Conservation (phyloP, 92 coral and sea anemone species). For the Palythoa heliodiscus region DNA sequence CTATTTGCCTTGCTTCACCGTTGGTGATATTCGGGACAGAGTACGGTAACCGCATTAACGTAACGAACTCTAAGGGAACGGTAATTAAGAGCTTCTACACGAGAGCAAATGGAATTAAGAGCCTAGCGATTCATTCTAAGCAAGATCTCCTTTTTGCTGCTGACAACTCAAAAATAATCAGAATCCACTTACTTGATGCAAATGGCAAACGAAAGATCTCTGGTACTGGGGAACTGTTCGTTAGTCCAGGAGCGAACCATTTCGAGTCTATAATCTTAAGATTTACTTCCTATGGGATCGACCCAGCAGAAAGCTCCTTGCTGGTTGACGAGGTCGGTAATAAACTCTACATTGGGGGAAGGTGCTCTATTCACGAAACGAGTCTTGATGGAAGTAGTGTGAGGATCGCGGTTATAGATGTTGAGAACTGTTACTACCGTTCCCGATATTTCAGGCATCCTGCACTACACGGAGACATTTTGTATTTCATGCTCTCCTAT, state of each 20-base stretch:
- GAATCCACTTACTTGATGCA: constrained; percentile 41
- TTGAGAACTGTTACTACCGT: no score
- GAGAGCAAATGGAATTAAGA: not conserved
- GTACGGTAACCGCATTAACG: constrained; percentile 1
- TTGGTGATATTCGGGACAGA: not conserved
- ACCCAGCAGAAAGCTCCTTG: not conserved
- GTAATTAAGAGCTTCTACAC: constrained; percentile 5
- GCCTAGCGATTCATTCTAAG: constrained; percentile 44
- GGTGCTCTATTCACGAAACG: not conserved
- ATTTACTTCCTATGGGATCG: not conserved
- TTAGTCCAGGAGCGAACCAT: constrained; percentile 26
- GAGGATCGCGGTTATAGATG: not conserved
- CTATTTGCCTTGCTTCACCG: not conserved
- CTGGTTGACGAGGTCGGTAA: constrained; percentile 1
- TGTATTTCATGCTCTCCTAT: not conserved
- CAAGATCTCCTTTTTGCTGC: constrained; percentile 48
- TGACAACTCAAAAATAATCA: constrained; percentile 3
- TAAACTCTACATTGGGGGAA: constrained; percentile 7
- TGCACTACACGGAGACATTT: not conserved
- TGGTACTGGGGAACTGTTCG: constrained; percentile 45
- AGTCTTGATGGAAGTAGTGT: constrained; percentile 5
- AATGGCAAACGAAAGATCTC: constrained; percentile 43
- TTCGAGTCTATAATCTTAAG: constrained; percentile 21
- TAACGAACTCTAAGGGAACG: not conserved
- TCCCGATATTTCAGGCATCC: not conserved